A percentile compares a stretch with the other conserved stretches of the same genome.
These are phyloP conservation scores for Cerastoderma edule DNA, from an alignment of 2,888 invertebrate species.

Conservation along the genomic window DNA sequence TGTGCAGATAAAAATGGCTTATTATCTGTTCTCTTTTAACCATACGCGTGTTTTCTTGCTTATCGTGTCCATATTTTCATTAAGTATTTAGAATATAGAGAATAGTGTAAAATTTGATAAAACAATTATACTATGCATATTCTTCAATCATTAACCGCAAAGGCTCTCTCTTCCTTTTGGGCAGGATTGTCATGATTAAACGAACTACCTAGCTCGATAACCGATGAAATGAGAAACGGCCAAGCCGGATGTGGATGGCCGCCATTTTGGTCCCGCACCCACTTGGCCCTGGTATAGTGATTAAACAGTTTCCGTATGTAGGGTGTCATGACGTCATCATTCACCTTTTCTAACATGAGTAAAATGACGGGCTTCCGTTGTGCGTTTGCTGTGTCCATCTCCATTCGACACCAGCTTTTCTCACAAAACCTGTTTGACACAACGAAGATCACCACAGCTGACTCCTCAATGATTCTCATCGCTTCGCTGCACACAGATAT, in stretches of 20 bases:
- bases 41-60: too few species aligned
- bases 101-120: too few species aligned
- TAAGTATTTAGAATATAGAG: too few species aligned
- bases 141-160: too few species aligned
- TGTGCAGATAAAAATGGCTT: too few species aligned
- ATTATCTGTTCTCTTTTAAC: too few species aligned
- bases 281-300: constrained; percentile 25
- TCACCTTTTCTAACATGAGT: constrained; percentile 21
- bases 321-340: constrained; percentile 21
- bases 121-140: too few species aligned
- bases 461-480: constrained; percentile 32
- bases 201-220: constrained; percentile 20
- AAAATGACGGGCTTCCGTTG: constrained; percentile 28
- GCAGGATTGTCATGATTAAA: constrained; percentile 1
- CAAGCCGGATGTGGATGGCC: constrained; percentile 21
- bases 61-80: too few species aligned
- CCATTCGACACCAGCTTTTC: constrained; percentile 36
- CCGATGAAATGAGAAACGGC: constrained; percentile 24
- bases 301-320: constrained; percentile 27
- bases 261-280: constrained; percentile 29
- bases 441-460: constrained; percentile 26
- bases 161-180: background rate
- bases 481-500: constrained; percentile 22
- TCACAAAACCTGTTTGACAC: constrained; percentile 31
- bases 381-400: constrained; percentile 24